These are phyloP conservation scores for Pangasius larnaudii DNA, from an alignment of 2,797 vertebrate genomes.

Conservation along the genomic window DNA sequence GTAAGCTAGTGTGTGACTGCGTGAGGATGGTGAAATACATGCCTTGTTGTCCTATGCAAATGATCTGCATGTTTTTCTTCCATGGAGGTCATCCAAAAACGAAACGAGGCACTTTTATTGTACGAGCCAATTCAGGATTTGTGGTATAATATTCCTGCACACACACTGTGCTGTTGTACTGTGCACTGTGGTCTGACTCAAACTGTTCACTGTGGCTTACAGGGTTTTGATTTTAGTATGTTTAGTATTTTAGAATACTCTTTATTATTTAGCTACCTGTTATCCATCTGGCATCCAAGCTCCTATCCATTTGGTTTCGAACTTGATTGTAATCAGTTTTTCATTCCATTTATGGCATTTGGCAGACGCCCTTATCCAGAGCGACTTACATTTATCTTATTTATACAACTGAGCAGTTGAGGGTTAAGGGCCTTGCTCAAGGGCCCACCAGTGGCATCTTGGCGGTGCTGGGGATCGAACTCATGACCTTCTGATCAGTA, in stretches of 20 bases:
- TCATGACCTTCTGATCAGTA: too few relatives aligned
- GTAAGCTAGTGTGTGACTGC: background rate
- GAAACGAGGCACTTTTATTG: background rate
- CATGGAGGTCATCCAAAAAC: slow-evolving; percentile 18
- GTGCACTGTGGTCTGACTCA: background rate
- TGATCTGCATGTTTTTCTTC: background rate
- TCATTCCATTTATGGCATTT: too few relatives aligned
- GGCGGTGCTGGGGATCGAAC: too few relatives aligned
- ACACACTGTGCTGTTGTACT: background rate
- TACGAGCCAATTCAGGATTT: slow-evolving; percentile 1
- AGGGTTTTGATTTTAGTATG: background rate
- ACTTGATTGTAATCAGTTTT: too few relatives aligned
- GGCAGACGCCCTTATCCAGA: too few relatives aligned
- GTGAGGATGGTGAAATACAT: background rate
- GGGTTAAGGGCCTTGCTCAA: too few relatives aligned
- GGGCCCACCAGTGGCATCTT: too few relatives aligned
- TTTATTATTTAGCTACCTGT: background rate
- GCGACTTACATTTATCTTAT: too few relatives aligned
- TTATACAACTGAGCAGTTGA: too few relatives aligned
- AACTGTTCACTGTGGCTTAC: background rate
- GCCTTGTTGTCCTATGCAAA: background rate
- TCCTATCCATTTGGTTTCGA: background rate
- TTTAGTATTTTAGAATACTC: background rate
- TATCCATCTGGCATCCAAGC: background rate
- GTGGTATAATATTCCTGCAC: slow-evolving; percentile 6